Conservation (phyloP, 2,797 vertebrate genomes). For the Poecilia picta region DNA sequence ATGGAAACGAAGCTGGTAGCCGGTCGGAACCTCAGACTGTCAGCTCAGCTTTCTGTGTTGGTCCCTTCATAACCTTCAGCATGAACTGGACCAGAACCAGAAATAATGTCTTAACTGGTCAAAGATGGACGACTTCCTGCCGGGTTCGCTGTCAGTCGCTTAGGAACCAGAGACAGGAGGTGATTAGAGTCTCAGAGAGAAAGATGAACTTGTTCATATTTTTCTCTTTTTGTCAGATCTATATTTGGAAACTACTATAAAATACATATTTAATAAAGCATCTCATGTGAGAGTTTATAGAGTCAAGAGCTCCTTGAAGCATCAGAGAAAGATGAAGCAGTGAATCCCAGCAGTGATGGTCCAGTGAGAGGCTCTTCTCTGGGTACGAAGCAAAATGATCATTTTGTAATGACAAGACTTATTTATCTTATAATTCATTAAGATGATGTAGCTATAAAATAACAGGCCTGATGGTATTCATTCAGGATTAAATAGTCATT, state of each 20-base stretch:
- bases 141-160: not conserved
- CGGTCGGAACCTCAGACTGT: not conserved
- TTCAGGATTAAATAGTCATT: not conserved
- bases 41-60: not conserved
- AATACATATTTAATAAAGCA: not conserved
- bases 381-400: not conserved
- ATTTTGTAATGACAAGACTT: not conserved
- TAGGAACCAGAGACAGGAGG: not conserved
- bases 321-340: not conserved
- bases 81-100: not conserved
- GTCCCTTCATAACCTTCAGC: not conserved
- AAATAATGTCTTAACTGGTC: not conserved
- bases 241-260: not conserved
- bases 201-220: not conserved
- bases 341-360: not conserved
- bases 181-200: not conserved
- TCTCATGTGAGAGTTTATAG: not conserved
- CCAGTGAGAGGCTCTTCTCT: not conserved
- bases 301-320: not conserved
- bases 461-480: not conserved
- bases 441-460: not conserved
- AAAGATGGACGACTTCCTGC: not conserved
- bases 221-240: not conserved
- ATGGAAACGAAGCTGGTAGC: not conserved
- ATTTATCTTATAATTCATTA: not conserved